Percentiles rank a stretch among this genome's conserved stretches.
phyloP scores from a whole-genome alignment of 2,797 vertebrate species.

The Cirrhinus mrigala region DNA sequence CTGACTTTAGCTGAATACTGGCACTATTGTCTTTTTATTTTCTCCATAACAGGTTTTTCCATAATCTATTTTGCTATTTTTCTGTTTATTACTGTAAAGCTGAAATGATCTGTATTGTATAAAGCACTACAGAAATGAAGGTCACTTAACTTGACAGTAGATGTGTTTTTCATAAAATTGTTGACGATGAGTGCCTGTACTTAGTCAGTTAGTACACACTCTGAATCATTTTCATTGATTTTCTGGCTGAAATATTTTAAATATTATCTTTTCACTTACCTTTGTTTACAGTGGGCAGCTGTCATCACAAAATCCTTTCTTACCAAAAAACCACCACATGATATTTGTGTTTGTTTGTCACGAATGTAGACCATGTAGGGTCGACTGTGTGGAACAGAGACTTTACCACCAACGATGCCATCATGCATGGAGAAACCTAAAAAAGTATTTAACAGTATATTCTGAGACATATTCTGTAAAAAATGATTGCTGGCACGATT shows the following conservation, averaged over 20 bases:
- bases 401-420: constrained; percentile 58
- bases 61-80: not conserved
- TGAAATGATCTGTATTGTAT: not conserved
- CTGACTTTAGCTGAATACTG: too few species aligned
- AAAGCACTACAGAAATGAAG: not conserved
- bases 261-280: constrained; percentile 55
- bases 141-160: not conserved
- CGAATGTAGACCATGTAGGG: constrained; percentile 70
- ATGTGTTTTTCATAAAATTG: not conserved
- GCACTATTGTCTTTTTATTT: too few species aligned
- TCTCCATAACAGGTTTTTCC: too few species aligned
- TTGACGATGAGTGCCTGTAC: not conserved
- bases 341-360: rapidly evolving
- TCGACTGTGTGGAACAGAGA: constrained; percentile 59
- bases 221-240: too few species aligned
- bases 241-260: too few species aligned
- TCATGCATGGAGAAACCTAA: constrained; percentile 25
- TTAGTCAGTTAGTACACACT: too few species aligned
- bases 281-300: constrained; percentile 68
- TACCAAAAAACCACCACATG: constrained; percentile 70
- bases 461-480: not conserved
- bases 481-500: too few species aligned
- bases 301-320: constrained; percentile 72
- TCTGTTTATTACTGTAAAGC: not conserved
- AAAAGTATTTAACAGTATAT: not conserved